Evolutionary conservation across 2,797 vertebrate genomes (phyloP), one percentile per base, ranked within the genome.

Genomic region (Pseudomugil gertrudae): DNA sequence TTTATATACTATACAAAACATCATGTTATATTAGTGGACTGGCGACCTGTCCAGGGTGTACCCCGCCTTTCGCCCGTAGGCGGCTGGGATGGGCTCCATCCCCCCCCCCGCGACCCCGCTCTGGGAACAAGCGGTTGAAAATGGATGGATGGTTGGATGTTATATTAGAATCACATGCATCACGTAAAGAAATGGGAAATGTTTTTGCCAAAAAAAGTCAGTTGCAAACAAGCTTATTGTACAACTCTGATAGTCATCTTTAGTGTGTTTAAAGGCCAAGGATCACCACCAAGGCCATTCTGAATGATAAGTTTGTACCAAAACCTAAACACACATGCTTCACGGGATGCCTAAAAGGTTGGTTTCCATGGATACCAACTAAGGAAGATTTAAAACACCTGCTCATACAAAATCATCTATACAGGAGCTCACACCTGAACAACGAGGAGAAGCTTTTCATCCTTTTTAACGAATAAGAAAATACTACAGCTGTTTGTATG

Each of bases 291-390:
- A 19, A 51, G 47, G 15, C 48, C 24, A 26, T 26, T 24, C 13
- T 51, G 33, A 63, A 27, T 7, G 26, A 33, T 51, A n/a, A 36
- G 23, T 60, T 14, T 8, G 3, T 35, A 45, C 9, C 29, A 23
- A 24, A n/a, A 15, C 30, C 27, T 24, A 30, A 33, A 38, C 3
- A 13, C 36, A 56, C 17, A 48, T 32, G 17, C 17, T 26, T 35
- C 17, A 48, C 17, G 15, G n/a, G n/a, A 21, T 33, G 5, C 32
- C 6, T 24, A 24, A 40, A 3, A 30, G 13, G n/a, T 27, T 36
- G 54, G 45, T 29, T 23, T 38, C 55, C 55, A 23, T 57, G 54
- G 54, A 66, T 43, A 57, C 45, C 23, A 19, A 36, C 43, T 15
- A 29, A 57, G 1, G 3, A 32, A 32, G 7, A 32, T 8, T 8